Base-by-base conservation (phyloP, 2,888 invertebrate species). In the Diachrysia chrysitis region DNA sequence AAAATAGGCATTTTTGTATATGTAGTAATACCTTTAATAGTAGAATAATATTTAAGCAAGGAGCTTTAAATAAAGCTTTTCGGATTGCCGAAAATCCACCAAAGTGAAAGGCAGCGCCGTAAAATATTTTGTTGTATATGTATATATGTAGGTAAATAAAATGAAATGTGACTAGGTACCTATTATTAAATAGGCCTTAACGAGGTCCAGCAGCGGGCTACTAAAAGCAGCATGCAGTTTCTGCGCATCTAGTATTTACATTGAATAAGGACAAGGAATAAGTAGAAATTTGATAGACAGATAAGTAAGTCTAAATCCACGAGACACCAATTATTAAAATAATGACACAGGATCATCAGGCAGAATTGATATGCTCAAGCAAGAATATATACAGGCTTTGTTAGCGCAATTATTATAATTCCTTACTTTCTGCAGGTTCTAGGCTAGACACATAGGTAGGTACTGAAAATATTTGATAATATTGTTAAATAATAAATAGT, bases 321-420 rank as follows among this genome's bases (percentile, higher is more conserved):
- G 42, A n/a, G n/a, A n/a, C 16, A 37, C 37, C 16, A 37, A 37
- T 4, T 42, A 42, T 42, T 32, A 10, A 32, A 32, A 32, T 32
- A n/a, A 42, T 37, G 16, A 3, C 14, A 16, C 16, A 37, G 4
- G 1, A 42, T 42, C n/a, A n/a, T n/a, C 37, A 37, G 14, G 37
- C 37, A 16, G 37, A 16, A 37, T 16, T 4, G 16, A n/a, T n/a
- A n/a, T n/a, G n/a, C n/a, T n/a, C n/a, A 37, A 14, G n/a, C 42
- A 42, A n/a, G 42, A 42, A 42, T 42, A 42, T n/a, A 42, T 42
- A 42, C n/a, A n/a, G 7, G n/a, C 42, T n/a, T 42, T n/a, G n/a
- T 42, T n/a, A 16, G 16, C 14, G 16, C n/a, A 16, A n/a, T 6
- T 6, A n/a, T 6, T n/a, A 16, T 6, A n/a, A 42, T 42, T 42